These are phyloP conservation scores for Onthophagus sagittarius DNA, from an alignment of 2,888 invertebrate species.

Conservation along the genomic window DNA sequence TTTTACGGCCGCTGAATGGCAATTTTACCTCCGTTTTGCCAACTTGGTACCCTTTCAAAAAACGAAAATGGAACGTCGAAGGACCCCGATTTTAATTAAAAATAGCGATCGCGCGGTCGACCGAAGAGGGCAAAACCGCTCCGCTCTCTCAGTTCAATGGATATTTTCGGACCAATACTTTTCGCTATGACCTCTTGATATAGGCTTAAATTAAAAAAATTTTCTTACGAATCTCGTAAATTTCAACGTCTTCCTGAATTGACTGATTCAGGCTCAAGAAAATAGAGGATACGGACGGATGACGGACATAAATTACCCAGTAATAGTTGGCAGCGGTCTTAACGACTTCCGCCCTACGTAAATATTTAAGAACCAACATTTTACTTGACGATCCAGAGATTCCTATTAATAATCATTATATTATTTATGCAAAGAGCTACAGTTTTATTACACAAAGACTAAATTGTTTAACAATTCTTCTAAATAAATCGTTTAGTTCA, in stretches of 20 bases:
- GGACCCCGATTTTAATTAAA: not conserved
- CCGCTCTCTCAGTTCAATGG: not conserved
- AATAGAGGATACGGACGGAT: not conserved
- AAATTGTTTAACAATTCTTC: too few species aligned
- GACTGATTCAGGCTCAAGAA: not conserved
- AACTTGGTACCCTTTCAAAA: not conserved
- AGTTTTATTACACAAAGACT: too few species aligned
- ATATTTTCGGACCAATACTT: not conserved
- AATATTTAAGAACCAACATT: constrained; percentile 3
- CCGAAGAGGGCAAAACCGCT: not conserved
- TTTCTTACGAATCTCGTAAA: not conserved
- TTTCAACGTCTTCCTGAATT: constrained; percentile 1
- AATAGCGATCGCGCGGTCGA: not conserved
- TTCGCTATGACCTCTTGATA: not conserved
- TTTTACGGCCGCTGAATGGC: not conserved
- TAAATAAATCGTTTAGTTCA: too few species aligned
- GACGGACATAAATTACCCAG: not conserved
- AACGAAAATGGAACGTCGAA: not conserved
- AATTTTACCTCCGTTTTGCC: not conserved
- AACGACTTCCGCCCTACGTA: constrained; percentile 9
- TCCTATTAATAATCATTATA: not conserved
- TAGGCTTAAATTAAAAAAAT: not conserved
- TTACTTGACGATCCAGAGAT: not conserved
- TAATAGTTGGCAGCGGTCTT: constrained; percentile 2
- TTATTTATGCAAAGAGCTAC: not conserved